Percentiles rank a stretch among this genome's conserved stretches.
These are phyloP conservation scores for Oscheius onirici DNA, from an alignment of 2,888 invertebrate genomes.

Conservation along the genomic window DNA sequence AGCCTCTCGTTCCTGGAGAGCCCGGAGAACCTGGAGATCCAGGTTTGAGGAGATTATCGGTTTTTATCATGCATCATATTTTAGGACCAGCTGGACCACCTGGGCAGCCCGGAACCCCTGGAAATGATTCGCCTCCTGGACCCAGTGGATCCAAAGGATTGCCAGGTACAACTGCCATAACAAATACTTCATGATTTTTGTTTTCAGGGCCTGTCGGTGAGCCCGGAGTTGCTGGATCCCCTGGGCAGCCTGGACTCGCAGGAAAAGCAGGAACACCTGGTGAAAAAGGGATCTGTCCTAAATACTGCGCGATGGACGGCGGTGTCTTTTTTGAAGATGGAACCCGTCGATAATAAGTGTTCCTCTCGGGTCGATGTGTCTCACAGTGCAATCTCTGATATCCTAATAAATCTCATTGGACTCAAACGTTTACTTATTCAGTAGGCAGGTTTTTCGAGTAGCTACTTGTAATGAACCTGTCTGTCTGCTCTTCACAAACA, in stretches of 20 bases:
- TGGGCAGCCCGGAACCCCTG: constrained; percentile 57
- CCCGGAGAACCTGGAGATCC: constrained; percentile 31
- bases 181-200: no score
- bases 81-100: constrained; percentile 38
- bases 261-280: constrained; percentile 37
- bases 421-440: background rate
- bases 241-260: constrained; percentile 16
- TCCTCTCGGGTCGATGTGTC: constrained; percentile 13
- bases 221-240: constrained; percentile 27
- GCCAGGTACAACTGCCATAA: background rate
- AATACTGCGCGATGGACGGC: constrained; percentile 59
- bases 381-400: constrained; percentile 21
- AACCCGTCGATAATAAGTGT: constrained; percentile 60
- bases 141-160: constrained; percentile 35
- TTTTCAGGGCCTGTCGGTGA: constrained; percentile 17
- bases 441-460: background rate
- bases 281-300: constrained; percentile 58
- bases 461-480: no score
- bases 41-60: no score
- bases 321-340: constrained; percentile 71
- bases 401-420: constrained; percentile 16
- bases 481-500: no score
- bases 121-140: constrained; percentile 63
- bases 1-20: constrained; percentile 52
- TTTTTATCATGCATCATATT: constrained; percentile 1